A percentile compares a stretch with the other conserved stretches of the same genome.
These are phyloP conservation scores for Zoanthus sansibaricus DNA, from an alignment of 92 coral and sea anemone species.

Conservation along the genomic window DNA sequence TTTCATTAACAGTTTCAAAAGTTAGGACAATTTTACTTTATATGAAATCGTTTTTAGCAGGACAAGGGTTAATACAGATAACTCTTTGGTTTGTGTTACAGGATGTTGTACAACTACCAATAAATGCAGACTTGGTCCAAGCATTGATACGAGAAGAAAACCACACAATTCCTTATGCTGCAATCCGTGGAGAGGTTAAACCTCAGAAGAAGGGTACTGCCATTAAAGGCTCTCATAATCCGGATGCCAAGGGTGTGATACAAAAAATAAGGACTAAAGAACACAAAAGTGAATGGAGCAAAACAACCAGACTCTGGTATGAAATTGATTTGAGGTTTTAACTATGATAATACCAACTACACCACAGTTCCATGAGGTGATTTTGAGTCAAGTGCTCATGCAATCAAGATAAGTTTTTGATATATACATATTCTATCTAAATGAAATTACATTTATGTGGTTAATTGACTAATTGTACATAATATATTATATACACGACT, in stretches of 20 bases:
- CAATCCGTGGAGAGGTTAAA: conserved; percentile 83
- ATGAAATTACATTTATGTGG: too few relatives aligned
- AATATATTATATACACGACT: too few relatives aligned
- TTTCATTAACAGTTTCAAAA: too few relatives aligned
- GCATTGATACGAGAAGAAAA: conserved; percentile 62
- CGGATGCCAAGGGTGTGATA: conserved; percentile 71
- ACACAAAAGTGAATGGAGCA: conserved; percentile 92
- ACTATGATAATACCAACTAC: too few relatives aligned
- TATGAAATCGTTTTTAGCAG: too few relatives aligned
- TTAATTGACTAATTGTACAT: too few relatives aligned
- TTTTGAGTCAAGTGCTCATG: too few relatives aligned
- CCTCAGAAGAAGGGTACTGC: conserved; percentile 66
- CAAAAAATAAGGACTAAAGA: conserved; percentile 76
- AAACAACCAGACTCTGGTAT: conserved; percentile 84
- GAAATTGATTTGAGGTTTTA: conserved; percentile 17
- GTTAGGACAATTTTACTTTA: too few relatives aligned
- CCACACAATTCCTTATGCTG: conserved; percentile 81
- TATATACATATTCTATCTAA: too few relatives aligned
- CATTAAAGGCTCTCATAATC: conserved; percentile 68
- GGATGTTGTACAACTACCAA: conserved; percentile 74
- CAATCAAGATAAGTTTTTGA: too few relatives aligned
- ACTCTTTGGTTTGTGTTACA: background rate
- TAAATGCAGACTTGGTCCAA: conserved; percentile 70
- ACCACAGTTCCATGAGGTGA: too few relatives aligned
- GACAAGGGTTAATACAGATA: too few relatives aligned